Base-by-base conservation (phyloP, 2,888 invertebrate species). In the Agrilus biguttatus region DNA sequence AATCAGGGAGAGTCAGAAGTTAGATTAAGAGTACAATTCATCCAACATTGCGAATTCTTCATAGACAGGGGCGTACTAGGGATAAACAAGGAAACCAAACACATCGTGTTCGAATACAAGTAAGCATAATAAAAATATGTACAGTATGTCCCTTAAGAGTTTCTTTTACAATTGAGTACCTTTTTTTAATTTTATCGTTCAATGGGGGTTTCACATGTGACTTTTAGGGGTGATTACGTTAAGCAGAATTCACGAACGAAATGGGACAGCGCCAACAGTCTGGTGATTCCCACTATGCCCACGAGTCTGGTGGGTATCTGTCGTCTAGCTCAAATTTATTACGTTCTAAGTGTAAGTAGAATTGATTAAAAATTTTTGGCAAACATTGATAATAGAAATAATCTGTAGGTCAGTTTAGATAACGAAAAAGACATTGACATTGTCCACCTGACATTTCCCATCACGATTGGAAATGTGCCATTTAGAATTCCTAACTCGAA, bases 381-480 rank as follows among this genome's bases (percentile, higher is more conserved):
- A 36, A 36, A 10, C 12, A 13, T 4, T 13, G 8, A 14, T 13
- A 14, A 13, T 3, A 5, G 36, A 2, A 34, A n/a, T 6, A 36
- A 36, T 17, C 57, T 62, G 35, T 58, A 83, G 82, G 77, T 82
- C 8, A 78, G 77, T 59, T 67, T 83, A 49, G 77, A 79, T 54
- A 73, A 79, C 56, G 79, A 80, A 52, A 78, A 78, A 56, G 77
- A 79, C 32, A 75, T 75, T 37, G 83, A 83, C 54, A 74, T 80
- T 51, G 72, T 84, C 45, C 74, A 78, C 54, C 74, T 84, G 63
- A 78, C 78, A 55, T 82, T 83, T 56, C 83, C 85, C 8, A 70
- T 85, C 40, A 82, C 81, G 39, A 77, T 85, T 49, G 83, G 79
- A 34, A 84, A 83, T 6, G 77, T 82, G 51, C 84, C 84, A 37